A percentile compares a stretch with the other conserved stretches of the same genome.
Evolutionary conservation across 1,140 invertebrate genomes (phyloP).

Genomic region (Onthophagus taurus): DNA sequence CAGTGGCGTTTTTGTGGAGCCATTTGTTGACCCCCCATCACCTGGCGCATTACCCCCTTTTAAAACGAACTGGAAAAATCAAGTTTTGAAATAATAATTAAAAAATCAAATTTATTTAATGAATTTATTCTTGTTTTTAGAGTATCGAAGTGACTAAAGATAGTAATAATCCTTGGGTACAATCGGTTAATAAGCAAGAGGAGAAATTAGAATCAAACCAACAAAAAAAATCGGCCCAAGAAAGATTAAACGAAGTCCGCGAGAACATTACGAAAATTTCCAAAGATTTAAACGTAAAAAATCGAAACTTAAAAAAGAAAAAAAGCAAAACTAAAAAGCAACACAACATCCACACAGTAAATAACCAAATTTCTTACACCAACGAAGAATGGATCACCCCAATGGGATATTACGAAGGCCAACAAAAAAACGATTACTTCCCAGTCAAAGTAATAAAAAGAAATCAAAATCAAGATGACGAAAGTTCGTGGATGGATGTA

Average conservation of each 20-base stretch:
- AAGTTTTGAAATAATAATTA: too few relatives aligned
- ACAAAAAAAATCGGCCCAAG: not conserved
- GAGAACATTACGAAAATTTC: conserved; percentile 3
- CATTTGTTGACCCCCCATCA: conserved; percentile 10
- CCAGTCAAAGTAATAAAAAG: not conserved
- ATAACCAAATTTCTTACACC: too few relatives aligned
- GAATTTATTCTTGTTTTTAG: too few relatives aligned
- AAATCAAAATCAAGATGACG: conserved; percentile 7
- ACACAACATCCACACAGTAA: conserved; percentile 7
- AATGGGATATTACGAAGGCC: conserved; percentile 3
- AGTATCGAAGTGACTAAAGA: too few relatives aligned
- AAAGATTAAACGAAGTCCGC: not conserved
- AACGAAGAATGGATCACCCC: too few relatives aligned
- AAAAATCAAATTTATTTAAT: too few relatives aligned
- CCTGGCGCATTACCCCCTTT: conserved; percentile 9
- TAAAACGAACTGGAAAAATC: not conserved
- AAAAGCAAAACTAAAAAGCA: conserved; percentile 4
- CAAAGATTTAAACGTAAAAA: not conserved
- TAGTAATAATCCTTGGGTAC: too few relatives aligned
- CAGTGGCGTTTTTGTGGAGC: conserved; percentile 10
- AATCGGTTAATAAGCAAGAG: not conserved
- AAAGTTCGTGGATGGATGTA: conserved; percentile 14
- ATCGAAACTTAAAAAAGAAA: conserved; percentile 3
- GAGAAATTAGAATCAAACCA: not conserved
- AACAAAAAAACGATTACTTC: not conserved